A percentile compares a stretch with the other conserved stretches of the same genome.
These are phyloP conservation scores for Druceiella hillmani DNA, from an alignment of 2,888 invertebrate species.

Conservation along the genomic window DNA sequence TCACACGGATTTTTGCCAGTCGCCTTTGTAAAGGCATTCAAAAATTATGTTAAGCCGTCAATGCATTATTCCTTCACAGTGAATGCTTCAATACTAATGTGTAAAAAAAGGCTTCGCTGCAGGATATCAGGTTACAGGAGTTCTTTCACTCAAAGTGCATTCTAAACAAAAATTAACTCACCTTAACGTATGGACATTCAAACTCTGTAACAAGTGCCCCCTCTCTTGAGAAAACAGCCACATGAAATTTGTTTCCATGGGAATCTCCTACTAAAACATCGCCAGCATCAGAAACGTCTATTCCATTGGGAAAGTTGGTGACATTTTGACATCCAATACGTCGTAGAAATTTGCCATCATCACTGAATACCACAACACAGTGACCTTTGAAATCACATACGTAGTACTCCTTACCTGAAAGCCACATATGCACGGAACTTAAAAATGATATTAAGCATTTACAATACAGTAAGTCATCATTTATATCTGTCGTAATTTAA, in stretches of 20 bases:
- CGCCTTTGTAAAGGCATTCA: no score
- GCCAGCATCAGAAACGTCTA: conserved; percentile 95
- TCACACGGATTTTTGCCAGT: no score
- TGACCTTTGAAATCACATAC: conserved; percentile 98
- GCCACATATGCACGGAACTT: no score
- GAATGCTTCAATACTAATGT: no score
- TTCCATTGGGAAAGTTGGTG: conserved; percentile 96
- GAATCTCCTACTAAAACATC: conserved; percentile 96
- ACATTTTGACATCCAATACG: conserved; percentile 94
- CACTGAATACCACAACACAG: conserved; percentile 93
- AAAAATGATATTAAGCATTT: no score
- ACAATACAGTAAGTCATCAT: no score
- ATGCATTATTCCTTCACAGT: no score
- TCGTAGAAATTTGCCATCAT: conserved; percentile 85
- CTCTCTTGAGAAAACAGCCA: conserved; percentile 89
- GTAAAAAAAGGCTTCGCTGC: no score
- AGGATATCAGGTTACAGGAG: no score
- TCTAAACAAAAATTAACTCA: conserved; percentile 34
- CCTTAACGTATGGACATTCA: conserved; percentile 97
- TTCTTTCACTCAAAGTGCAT: neutral
- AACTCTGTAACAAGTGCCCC: conserved; percentile 86
- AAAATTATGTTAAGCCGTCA: no score
- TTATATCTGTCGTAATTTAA: no score
- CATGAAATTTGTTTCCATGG: conserved; percentile 96
- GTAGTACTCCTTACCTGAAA: conserved; percentile 82